These are phyloP conservation scores for Megalops atlanticus DNA, from an alignment of 2,113 vertebrate genomes.

Conservation along the genomic window DNA sequence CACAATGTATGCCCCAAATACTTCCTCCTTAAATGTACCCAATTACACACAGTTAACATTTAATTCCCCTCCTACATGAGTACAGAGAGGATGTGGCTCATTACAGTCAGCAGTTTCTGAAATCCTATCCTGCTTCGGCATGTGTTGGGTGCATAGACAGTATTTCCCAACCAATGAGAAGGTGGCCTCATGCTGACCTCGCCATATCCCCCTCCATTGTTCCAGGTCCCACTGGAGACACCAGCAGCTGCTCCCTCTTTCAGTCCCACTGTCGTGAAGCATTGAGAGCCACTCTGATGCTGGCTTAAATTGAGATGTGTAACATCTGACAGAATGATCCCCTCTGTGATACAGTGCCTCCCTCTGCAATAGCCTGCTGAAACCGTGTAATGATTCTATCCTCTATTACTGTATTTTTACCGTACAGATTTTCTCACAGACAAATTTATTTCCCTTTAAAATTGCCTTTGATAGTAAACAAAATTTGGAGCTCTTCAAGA, in stretches of 20 bases:
- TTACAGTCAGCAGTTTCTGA: constrained; percentile 2
- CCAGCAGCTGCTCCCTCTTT: background rate
- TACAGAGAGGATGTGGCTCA: background rate
- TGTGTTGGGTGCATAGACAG: background rate
- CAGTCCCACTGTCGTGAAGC: background rate
- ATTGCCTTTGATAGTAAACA: background rate
- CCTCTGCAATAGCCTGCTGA: background rate
- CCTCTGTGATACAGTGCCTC: background rate
- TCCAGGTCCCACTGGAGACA: constrained; percentile 1
- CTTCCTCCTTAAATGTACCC: background rate
- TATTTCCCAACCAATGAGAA: background rate
- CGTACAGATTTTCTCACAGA: background rate
- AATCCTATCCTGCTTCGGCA: background rate
- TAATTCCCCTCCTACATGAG: background rate
- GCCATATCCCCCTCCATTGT: constrained; percentile 1
- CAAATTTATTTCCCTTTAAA: background rate
- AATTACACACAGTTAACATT: background rate
- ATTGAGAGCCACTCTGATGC: background rate
- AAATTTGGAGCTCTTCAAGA: background rate
- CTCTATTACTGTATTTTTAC: background rate
- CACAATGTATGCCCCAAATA: background rate
- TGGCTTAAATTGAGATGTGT: background rate
- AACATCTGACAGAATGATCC: background rate
- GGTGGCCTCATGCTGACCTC: constrained; percentile 4
- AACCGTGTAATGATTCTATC: background rate